Evolutionary conservation across 2,888 invertebrate species (phyloP), one percentile per base, ranked within the genome.

Genomic region (Drosophila borborema): DNA sequence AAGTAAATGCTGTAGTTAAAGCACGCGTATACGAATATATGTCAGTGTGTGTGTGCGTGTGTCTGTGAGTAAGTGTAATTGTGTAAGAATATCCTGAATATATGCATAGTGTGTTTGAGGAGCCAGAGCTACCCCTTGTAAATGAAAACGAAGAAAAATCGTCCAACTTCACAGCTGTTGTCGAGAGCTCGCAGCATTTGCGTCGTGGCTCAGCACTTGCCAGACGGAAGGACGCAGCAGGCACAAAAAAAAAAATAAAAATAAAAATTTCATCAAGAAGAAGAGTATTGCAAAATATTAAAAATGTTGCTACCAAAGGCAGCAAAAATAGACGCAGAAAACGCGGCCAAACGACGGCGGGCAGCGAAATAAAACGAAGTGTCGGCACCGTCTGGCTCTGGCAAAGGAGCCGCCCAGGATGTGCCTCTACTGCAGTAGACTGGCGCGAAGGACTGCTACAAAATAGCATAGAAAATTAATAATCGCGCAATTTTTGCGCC

Each of bases 401-500:
- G 48, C 56, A 54, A 49, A 38, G 51, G 38, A 58, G 38, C 43
- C 60, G 65, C 49, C 34, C 58, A 58, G 38, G 53, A 62, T 41
- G 31, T 43, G 61, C 48, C 28, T 14, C 62, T 14, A 14, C 54
- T 51, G 56, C 56, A 43, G 56, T 20, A 20, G 56, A 43, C 56
- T n/a, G 54, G 36, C 41, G 56, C 58, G 45, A 48, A 46, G 10
- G 8, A 54, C 61, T 56, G 80, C 85, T 78, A 74, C 81, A 87
- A 87, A 90, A 80, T 79, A 82, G 89, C 89, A 89, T 86, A 81
- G 89, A 90, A 88, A 88, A 90, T 88, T 88, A 88, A 88, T 88
- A 88, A 90, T 89, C 90, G 86, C 82, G 83, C 90, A 88, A 90
- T 90, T 90, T 83, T 90, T 86, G 89, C 82, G 73, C 86, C 89